Percentiles rank a stretch among this genome's conserved stretches.
phyloP scores from a whole-genome alignment of 2,888 invertebrate genomes.

The Agriopis leucophaearia region DNA sequence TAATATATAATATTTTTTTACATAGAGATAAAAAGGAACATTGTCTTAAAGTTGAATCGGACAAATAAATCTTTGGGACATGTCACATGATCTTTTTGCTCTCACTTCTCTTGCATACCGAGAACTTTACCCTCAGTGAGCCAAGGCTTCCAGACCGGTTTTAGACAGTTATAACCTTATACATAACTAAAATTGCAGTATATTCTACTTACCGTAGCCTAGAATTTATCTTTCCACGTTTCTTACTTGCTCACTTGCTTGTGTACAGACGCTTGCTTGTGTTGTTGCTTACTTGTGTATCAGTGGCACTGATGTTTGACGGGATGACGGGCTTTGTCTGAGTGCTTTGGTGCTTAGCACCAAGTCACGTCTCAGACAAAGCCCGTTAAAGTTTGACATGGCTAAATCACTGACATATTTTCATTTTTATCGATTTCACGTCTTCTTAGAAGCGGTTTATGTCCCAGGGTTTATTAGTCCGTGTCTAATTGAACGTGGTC shows the following conservation, averaged over 20 bases:
- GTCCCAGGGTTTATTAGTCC: slow-evolving; percentile 4
- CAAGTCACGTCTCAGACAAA: too few relatives aligned
- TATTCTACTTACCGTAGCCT: background rate
- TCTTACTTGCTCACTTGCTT: background rate
- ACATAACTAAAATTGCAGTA: background rate
- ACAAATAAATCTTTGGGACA: background rate
- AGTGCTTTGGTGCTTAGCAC: background rate
- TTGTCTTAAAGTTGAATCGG: background rate
- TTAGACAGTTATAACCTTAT: background rate
- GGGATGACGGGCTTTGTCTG: too few relatives aligned
- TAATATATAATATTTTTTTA: slow-evolving; percentile 45
- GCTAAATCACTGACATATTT: background rate
- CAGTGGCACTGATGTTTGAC: background rate
- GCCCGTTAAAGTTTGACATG: background rate
- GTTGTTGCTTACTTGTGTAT: too few relatives aligned
- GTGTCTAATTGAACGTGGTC: slow-evolving; percentile 76
- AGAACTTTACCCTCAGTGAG: background rate
- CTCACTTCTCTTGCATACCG: background rate
- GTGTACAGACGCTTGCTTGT: too few relatives aligned
- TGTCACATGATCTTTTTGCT: background rate
- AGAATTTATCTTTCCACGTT: too few relatives aligned
- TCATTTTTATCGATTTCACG: background rate
- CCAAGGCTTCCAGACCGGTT: background rate
- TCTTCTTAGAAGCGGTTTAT: background rate
- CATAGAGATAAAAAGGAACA: slow-evolving; percentile 38